Base-by-base conservation (phyloP, 2,113 vertebrate genomes). In the Brachyhypopomus gauderio region DNA sequence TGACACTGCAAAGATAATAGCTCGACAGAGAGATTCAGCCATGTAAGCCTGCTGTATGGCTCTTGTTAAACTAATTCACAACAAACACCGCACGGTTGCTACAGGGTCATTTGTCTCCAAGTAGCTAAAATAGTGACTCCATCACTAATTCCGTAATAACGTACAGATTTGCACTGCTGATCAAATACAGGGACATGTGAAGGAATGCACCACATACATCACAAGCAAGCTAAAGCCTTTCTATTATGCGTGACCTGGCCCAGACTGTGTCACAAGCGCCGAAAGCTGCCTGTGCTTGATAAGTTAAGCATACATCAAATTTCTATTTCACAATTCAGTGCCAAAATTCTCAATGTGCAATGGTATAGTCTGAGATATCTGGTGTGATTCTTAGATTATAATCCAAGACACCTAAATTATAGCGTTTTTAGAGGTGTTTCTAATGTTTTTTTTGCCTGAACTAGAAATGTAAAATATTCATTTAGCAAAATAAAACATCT, bases 1-100 rank as follows among this genome's bases (percentile, higher is more conserved):
- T 22, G 16, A 74, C n/a, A n/a, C 58, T 72, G 59, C 62, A 56
- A 66, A 75, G 64, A 81, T 63, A 74, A 81, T 76, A 81, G 27
- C 75, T 55, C 30, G 41, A 72, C 78, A 72, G 45, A 74, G 70
- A 5, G 55, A 45, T 25, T 63, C 45, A 3, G 74, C 8, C 25
- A 36, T 56, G 30, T 63, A 73, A 64, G 72, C 70, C 27, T 30
- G 55, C 25, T 60, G 41, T 80, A 67, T 34, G 60, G 71, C 17
- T 38, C 27, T 58, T 66, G 63, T 81, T 62, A 58, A 52, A 36
- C 60, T 60, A 27, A 74, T 74, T 59, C 34, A 60, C 36, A 60
- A 66, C 60, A 77, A 73, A 81, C 48, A 69, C 1, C 1, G 45
- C 22, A 41, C 63, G 56, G 25, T 34, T 63, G 63, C 52, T 72